These are phyloP conservation scores for Galbula dea DNA, from an alignment of 2,113 vertebrate genomes.

Conservation along the genomic window DNA sequence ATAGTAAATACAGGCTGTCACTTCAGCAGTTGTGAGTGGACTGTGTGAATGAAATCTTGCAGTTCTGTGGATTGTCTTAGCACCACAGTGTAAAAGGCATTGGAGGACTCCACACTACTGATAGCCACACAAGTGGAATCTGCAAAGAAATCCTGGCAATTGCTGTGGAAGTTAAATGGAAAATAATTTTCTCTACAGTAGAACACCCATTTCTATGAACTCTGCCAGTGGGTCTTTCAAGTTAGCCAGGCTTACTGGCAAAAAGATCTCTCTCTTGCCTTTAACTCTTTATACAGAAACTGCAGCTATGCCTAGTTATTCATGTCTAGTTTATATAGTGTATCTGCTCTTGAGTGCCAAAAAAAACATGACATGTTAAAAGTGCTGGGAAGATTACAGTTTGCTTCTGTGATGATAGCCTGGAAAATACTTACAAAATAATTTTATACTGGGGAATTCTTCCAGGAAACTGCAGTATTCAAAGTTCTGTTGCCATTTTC, in stretches of 20 bases:
- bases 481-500: neutral
- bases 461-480: neutral
- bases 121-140: neutral
- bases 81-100: neutral
- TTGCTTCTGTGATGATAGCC: neutral
- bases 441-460: neutral
- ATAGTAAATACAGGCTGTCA: neutral
- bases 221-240: neutral
- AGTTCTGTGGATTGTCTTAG: neutral
- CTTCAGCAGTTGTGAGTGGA: neutral
- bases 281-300: neutral
- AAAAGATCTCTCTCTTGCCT: neutral
- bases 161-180: neutral
- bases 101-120: neutral
- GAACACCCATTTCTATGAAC: neutral
- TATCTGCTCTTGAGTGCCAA: neutral
- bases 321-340: neutral
- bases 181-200: neutral
- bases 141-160: neutral
- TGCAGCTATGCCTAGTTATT: neutral
- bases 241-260: neutral
- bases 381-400: neutral
- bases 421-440: conserved; percentile 16
- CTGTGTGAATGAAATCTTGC: neutral
- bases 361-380: neutral